Conservation (phyloP, 2,113 vertebrate species). For the Zosterops lateralis region DNA sequence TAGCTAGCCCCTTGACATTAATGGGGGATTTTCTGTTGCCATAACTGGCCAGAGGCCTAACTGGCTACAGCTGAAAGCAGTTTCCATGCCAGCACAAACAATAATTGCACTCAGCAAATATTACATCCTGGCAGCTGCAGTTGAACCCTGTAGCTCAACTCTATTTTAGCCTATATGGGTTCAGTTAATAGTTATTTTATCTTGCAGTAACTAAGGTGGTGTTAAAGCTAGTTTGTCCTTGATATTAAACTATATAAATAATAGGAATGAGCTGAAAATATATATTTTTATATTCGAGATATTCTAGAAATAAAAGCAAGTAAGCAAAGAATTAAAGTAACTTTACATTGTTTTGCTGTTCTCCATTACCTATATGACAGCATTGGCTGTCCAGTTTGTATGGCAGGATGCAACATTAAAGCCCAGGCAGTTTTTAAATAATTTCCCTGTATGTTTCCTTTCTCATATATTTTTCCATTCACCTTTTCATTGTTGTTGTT, state of each 20-base stretch:
- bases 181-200: not conserved
- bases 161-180: not conserved
- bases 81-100: constrained; percentile 27
- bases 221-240: not conserved
- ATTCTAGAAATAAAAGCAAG: not conserved
- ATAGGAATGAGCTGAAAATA: not conserved
- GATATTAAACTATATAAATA: not conserved
- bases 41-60: not conserved
- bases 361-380: not conserved
- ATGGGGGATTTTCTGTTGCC: not conserved
- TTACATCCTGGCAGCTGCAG: not conserved
- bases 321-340: not conserved
- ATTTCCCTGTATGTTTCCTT: not conserved
- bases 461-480: not conserved
- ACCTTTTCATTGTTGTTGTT: not conserved
- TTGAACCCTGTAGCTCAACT: not conserved
- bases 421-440: not conserved
- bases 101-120: not conserved
- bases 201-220: not conserved
- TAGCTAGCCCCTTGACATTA: not conserved
- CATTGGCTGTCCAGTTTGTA: not conserved
- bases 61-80: not conserved
- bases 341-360: not conserved
- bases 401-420: not conserved
- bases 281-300: not conserved